These are phyloP conservation scores for Rhynchomys soricoides DNA, from an alignment of 2,113 vertebrate species.

Conservation along the genomic window DNA sequence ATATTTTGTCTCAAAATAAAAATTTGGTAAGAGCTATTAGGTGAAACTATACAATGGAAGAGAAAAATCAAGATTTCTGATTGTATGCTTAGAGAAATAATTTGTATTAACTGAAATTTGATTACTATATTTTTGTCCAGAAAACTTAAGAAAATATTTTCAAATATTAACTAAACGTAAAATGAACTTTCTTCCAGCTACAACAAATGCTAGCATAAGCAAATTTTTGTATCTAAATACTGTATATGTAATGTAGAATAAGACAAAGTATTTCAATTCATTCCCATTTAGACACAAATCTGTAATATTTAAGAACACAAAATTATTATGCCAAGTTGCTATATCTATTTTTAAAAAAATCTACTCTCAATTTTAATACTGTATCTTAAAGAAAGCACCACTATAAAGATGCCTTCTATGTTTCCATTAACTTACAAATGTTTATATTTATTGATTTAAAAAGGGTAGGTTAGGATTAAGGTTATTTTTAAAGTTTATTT, in stretches of 20 bases:
- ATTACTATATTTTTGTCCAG: background rate
- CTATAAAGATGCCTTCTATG: background rate
- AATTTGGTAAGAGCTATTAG: constrained; percentile 2
- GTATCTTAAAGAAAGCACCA: background rate
- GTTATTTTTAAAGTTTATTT: background rate
- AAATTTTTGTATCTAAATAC: constrained; percentile 4
- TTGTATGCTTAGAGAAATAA: background rate
- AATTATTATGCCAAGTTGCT: background rate
- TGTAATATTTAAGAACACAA: background rate
- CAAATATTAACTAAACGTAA: constrained; percentile 29
- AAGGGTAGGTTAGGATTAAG: background rate
- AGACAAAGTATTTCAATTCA: background rate
- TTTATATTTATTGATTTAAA: background rate
- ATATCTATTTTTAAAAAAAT: background rate
- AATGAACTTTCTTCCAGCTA: constrained; percentile 34
- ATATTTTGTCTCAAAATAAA: constrained; percentile 32
- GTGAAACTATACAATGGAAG: background rate
- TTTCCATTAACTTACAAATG: background rate
- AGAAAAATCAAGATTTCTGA: background rate
- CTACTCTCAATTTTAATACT: background rate
- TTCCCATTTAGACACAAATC: background rate
- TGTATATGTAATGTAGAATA: background rate
- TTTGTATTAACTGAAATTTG: constrained; percentile 39
- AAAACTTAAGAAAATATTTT: background rate
- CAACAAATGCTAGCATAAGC: background rate